phyloP scores from a whole-genome alignment of 2,888 invertebrate species.

The Uropetala carovei region DNA sequence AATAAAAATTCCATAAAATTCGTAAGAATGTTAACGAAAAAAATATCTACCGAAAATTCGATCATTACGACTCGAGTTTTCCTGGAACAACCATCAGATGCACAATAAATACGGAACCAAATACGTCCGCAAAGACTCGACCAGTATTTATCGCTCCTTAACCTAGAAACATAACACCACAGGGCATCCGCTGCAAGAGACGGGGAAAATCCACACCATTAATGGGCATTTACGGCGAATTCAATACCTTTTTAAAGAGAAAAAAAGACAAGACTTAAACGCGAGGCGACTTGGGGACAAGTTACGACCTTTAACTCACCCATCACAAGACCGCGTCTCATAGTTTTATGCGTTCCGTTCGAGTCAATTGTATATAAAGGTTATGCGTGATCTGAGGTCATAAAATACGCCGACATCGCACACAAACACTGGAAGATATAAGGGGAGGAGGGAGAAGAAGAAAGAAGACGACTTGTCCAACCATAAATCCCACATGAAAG shows the following conservation, averaged over 20 bases:
- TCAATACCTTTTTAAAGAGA: not conserved
- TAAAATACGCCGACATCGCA: not conserved
- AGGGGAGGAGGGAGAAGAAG: not conserved
- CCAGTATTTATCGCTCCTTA: too few species aligned
- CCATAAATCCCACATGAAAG: not conserved
- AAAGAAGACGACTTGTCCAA: too few species aligned
- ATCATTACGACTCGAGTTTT: too few species aligned
- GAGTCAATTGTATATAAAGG: conserved; percentile 16
- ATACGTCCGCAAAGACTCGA: too few species aligned
- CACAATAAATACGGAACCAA: too few species aligned
- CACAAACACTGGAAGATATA: not conserved
- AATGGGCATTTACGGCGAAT: not conserved
- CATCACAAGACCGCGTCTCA: not conserved
- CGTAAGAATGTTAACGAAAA: too few species aligned
- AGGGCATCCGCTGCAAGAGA: too few species aligned
- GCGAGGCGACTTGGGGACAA: not conserved
- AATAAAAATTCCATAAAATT: too few species aligned
- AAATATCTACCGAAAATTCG: too few species aligned
- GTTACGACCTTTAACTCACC: not conserved
- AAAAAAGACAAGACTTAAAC: not conserved
- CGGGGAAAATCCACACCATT: not conserved
- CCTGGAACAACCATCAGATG: too few species aligned
- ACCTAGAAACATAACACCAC: too few species aligned
- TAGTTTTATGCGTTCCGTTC: not conserved
- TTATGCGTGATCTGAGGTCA: not conserved